These are phyloP conservation scores for Semnopithecus entellus DNA, from an alignment of 2,113 vertebrate species.

Conservation along the genomic window DNA sequence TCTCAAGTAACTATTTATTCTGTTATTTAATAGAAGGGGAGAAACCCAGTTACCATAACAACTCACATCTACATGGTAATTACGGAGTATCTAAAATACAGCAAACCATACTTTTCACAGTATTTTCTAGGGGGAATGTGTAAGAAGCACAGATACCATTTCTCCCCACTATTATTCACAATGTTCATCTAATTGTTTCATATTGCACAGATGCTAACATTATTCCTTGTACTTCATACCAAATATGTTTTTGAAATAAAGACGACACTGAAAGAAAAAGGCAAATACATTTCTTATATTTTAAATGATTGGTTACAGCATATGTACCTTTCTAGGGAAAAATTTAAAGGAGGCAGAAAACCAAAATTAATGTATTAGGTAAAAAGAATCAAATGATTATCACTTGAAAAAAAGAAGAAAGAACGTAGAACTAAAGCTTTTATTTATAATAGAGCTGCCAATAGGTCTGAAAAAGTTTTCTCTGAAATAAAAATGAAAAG, in stretches of 20 bases:
- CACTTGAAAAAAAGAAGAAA: not conserved
- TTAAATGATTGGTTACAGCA: conserved; percentile 11
- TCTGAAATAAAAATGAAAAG: not conserved
- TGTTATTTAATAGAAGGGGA: conserved; percentile 72
- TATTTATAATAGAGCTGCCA: not conserved
- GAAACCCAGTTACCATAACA: conserved; percentile 77
- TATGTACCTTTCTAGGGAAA: not conserved
- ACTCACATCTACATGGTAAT: conserved; percentile 73
- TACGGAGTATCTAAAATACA: conserved; percentile 68
- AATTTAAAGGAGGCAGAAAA: conserved; percentile 13
- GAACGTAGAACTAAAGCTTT: not conserved
- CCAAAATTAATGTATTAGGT: conserved; percentile 21
- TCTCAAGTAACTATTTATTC: conserved; percentile 74
- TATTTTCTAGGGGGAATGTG: conserved; percentile 63
- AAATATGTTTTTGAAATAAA: conserved; percentile 61
- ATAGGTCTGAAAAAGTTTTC: not conserved
- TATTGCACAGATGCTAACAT: not conserved
- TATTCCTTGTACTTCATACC: not conserved
- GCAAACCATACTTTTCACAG: conserved; percentile 71
- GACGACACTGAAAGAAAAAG: conserved; percentile 36
- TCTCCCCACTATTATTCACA: conserved; percentile 51
- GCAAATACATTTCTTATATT: conserved; percentile 7
- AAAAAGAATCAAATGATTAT: conserved; percentile 22
- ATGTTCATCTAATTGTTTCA: conserved; percentile 52
- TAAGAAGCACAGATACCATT: conserved; percentile 59